Conservation (phyloP, 2,888 invertebrate species). For the Rapana venosa region DNA sequence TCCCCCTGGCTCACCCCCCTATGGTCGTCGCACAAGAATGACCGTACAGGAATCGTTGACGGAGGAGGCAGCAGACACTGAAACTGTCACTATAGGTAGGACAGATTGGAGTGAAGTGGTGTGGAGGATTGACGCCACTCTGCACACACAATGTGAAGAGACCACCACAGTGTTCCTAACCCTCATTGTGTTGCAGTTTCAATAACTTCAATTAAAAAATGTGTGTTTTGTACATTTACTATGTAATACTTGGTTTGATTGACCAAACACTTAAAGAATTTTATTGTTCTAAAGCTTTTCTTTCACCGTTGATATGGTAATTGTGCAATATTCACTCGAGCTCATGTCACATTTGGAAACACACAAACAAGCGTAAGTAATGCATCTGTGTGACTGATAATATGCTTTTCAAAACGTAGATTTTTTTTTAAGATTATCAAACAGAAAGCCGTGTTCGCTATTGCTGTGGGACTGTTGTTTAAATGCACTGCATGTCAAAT, state of each 20-base stretch:
- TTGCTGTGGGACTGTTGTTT: not conserved
- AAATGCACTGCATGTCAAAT: not conserved
- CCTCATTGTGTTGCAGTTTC: too few relatives aligned
- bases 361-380: too few relatives aligned
- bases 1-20: slow-evolving; percentile 28
- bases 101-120: not conserved
- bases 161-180: too few relatives aligned
- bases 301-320: not conserved
- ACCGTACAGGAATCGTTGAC: slow-evolving; percentile 28
- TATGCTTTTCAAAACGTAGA: not conserved
- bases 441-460: not conserved
- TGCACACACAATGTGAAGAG: not conserved
- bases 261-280: not conserved
- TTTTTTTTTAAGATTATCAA: not conserved
- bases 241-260: not conserved
- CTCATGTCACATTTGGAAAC: too few relatives aligned
- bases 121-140: not conserved
- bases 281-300: not conserved
- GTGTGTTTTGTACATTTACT: not conserved
- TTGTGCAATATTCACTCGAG: too few relatives aligned
- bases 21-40: slow-evolving; percentile 30
- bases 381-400: too few relatives aligned
- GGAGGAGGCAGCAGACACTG: slow-evolving; percentile 3
- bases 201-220: not conserved
- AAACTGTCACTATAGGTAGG: slow-evolving; percentile 33